phyloP scores from a whole-genome alignment of 2,888 invertebrate genomes.

The Julus scandinavius region DNA sequence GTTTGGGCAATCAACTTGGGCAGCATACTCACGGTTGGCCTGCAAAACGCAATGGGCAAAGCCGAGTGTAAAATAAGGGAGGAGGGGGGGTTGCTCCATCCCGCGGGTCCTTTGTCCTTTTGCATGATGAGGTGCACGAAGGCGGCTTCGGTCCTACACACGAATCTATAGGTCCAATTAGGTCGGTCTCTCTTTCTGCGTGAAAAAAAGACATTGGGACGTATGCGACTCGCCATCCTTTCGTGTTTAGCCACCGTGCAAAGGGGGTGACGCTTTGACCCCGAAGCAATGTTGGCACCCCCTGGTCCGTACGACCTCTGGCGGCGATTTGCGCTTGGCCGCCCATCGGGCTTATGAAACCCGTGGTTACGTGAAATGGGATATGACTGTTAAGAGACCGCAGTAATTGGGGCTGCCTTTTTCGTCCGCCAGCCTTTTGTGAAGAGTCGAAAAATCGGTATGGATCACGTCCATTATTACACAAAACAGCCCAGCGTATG shows the following conservation, averaged over 20 bases:
- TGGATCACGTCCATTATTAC: not conserved
- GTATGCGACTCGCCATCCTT: not conserved
- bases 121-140: conserved; percentile 25
- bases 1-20: conserved; percentile 10
- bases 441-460: not conserved
- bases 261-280: conserved; percentile 24
- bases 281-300: not conserved
- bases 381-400: conserved; percentile 54
- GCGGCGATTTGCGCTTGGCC: conserved; percentile 14
- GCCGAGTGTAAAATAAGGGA: conserved; percentile 47
- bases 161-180: conserved; percentile 2
- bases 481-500: too few species aligned
- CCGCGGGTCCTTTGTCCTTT: not conserved
- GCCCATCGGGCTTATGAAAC: conserved; percentile 50
- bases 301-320: conserved; percentile 3
- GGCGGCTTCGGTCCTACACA: conserved; percentile 1
- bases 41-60: not conserved
- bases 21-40: conserved; percentile 23
- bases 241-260: conserved; percentile 17
- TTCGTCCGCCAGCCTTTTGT: not conserved
- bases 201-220: not conserved
- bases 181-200: conserved; percentile 24
- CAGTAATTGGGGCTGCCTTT: conserved; percentile 44
- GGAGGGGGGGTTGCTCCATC: not conserved
- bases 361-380: conserved; percentile 51